Conservation (phyloP, 2,888 invertebrate species). For the Cantharis lateralis region DNA sequence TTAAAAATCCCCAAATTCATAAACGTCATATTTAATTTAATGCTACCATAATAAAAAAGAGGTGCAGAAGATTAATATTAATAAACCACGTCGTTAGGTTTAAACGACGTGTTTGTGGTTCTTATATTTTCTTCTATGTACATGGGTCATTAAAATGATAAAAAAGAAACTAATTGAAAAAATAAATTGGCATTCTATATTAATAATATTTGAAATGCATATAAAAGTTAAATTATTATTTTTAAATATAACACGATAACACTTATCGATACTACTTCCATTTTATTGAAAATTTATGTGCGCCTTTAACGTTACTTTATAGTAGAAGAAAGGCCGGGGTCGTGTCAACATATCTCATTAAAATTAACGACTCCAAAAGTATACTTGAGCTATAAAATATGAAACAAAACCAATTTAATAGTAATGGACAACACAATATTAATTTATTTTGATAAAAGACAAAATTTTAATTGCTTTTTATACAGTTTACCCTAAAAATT, state of each 20-base stretch:
- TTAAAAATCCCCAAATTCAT: not conserved
- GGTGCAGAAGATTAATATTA: not conserved
- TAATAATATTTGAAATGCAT: not conserved
- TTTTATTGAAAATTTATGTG: not conserved
- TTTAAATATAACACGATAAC: not conserved
- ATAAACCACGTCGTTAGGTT: not conserved
- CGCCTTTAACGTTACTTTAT: not conserved
- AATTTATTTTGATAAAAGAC: not conserved
- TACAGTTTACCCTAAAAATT: not conserved
- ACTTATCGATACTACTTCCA: not conserved
- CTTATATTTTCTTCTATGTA: not conserved
- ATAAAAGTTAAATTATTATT: not conserved
- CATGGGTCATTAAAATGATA: not conserved
- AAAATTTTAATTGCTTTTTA: not conserved
- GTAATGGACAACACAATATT: not conserved
- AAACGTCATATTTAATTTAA: not conserved
- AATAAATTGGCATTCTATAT: not conserved
- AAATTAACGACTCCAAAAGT: slow-evolving; percentile 22
- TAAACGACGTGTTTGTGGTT: not conserved
- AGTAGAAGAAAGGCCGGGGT: slow-evolving; percentile 6
- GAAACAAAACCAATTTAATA: slow-evolving; percentile 3
- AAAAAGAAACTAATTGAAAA: not conserved
- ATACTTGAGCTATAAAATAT: slow-evolving; percentile 19
- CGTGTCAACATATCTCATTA: slow-evolving; percentile 15
- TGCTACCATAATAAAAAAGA: not conserved